Evolutionary conservation across 1,140 invertebrate genomes (phyloP).

Genomic region (Lepidostoma basale): DNA sequence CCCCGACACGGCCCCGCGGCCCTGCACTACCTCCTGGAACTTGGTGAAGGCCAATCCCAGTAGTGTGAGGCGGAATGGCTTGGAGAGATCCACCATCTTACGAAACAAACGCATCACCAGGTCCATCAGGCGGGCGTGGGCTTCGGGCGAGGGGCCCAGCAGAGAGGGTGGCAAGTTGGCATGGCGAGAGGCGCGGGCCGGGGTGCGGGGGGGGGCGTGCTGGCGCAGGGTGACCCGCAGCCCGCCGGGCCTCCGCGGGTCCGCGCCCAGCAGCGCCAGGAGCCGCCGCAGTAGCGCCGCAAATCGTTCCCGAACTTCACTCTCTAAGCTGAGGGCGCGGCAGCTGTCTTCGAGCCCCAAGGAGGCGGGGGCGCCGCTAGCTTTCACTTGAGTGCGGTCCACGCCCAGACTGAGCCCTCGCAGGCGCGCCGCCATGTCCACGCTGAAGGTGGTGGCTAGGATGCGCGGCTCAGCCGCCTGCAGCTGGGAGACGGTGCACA

Average conservation of each 20-base stretch:
- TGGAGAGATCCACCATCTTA: constrained; percentile 71
- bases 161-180: constrained; percentile 70
- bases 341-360: constrained; percentile 80
- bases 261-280: constrained; percentile 64
- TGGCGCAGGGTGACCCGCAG: constrained; percentile 76
- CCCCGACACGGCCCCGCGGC: constrained; percentile 70
- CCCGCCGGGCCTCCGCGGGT: constrained; percentile 73
- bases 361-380: constrained; percentile 70
- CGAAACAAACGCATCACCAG: constrained; percentile 76
- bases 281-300: constrained; percentile 69
- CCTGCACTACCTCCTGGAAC: constrained; percentile 71
- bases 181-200: constrained; percentile 72
- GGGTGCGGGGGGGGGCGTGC: constrained; percentile 63
- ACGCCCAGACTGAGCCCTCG: constrained; percentile 73
- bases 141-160: constrained; percentile 62
- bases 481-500: constrained; percentile 69
- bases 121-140: constrained; percentile 70
- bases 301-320: constrained; percentile 73
- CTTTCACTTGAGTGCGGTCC: constrained; percentile 72
- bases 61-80: constrained; percentile 78
- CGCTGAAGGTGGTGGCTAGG: constrained; percentile 66
- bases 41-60: constrained; percentile 80
- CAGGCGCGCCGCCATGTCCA: constrained; percentile 70
- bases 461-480: constrained; percentile 66
- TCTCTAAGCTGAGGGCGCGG: constrained; percentile 69